These are phyloP conservation scores for Scaptomyza graminum DNA, from an alignment of 1,140 invertebrate genomes.

Conservation along the genomic window DNA sequence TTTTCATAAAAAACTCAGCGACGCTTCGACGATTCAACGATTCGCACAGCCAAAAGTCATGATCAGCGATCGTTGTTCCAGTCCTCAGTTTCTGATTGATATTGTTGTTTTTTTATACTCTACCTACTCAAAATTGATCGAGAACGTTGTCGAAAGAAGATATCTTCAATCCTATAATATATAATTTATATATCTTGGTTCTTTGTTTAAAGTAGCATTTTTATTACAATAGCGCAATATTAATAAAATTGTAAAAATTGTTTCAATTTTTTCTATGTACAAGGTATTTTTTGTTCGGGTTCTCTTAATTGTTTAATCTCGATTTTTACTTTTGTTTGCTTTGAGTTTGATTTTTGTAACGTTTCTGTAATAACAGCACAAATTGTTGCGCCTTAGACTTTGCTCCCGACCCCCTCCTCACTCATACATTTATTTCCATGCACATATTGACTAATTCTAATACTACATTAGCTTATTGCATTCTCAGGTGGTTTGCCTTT, in stretches of 20 bases:
- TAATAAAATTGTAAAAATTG: too few relatives aligned
- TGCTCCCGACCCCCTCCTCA: neutral
- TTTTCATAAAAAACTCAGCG: constrained; percentile 56
- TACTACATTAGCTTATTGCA: constrained; percentile 40
- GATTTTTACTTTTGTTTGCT: constrained; percentile 6
- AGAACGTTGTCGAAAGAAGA: neutral
- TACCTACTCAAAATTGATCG: neutral
- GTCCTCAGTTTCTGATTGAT: constrained; percentile 67
- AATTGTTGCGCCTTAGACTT: constrained; percentile 38
- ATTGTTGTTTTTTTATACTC: constrained; percentile 23
- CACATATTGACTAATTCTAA: neutral
- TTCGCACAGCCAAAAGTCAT: constrained; percentile 74
- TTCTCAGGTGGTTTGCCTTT: constrained; percentile 70
- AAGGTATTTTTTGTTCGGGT: neutral
- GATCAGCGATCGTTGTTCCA: constrained; percentile 47
- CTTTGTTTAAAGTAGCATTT: too few relatives aligned
- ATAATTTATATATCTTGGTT: too few relatives aligned
- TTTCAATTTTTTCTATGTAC: neutral
- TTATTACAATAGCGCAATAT: too few relatives aligned
- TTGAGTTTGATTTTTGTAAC: constrained; percentile 47
- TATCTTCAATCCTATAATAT: too few relatives aligned
- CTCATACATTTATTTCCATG: neutral
- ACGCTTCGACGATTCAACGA: constrained; percentile 47
- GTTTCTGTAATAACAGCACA: constrained; percentile 42
- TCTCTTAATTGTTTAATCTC: neutral